Evolutionary conservation across 2,888 invertebrate genomes (phyloP), one percentile per base, ranked within the genome.

Genomic region (Lithophane socia): DNA sequence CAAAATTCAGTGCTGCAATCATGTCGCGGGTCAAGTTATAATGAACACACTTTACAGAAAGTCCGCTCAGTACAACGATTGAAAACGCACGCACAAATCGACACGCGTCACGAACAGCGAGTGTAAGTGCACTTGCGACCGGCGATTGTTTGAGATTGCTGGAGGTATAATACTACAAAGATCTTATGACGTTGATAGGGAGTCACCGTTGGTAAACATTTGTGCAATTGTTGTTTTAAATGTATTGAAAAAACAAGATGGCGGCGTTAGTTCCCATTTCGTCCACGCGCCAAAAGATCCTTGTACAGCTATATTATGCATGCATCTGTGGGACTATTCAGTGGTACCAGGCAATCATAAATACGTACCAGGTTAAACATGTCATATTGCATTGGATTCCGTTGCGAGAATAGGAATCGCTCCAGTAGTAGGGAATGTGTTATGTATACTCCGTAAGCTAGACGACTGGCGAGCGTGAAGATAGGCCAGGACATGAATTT

Each of bases 391-490:
- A 84, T 56, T 13, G 87, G 87, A 63, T 75, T 87, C 29, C 85
- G 42, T 42, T 80, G 77, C 3, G 81, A 84, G 66, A n/a, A 77
- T 5, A 84, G 42, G 13, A 65, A 74, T 1, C 81, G 68, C 24
- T 86, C 69, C 3, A 85, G 63, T 8, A 86, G 37, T 2, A 85
- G 10, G 0, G 86, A 85, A 65, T 85, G 84, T 5, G 77, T 84
- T 2, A 85, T 84, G n/a, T 86, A 86, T 12, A 85, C 69, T 0
- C 84, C 84, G 3, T 85, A 85, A 0, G 86, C 86, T 16, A 85
- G 60, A 1, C 84, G 86, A 8, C 77, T 85, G 47, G 54, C 0
- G 1, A 86, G 21, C 0, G 80, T 76, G 52, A 86, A 86, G 7
- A 1, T 8, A 2, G 84, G 86, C 76, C 80, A 86, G 5, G 84